phyloP scores from a whole-genome alignment of 2,797 vertebrate species.

The Xyrichtys novacula region DNA sequence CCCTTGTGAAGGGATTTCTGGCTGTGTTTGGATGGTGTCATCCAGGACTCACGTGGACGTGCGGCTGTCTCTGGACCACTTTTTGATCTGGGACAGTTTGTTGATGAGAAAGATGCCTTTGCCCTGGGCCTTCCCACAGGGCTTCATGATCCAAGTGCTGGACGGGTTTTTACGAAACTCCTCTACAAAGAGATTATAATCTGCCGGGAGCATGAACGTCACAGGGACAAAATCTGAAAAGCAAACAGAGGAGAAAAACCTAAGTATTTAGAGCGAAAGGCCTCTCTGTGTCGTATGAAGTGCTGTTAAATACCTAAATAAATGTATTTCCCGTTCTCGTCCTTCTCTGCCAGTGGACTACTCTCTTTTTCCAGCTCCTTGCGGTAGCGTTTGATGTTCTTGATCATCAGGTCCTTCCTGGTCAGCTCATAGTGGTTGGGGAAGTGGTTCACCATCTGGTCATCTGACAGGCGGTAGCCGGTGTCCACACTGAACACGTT shows the following conservation, averaged over 20 bases:
- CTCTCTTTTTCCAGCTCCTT: slow-evolving; percentile 96
- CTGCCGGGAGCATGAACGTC: slow-evolving; percentile 97
- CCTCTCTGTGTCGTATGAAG: not conserved
- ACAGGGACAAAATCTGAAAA: slow-evolving; percentile 95
- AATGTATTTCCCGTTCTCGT: slow-evolving; percentile 96
- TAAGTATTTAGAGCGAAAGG: not conserved
- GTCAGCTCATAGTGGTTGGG: slow-evolving; percentile 99
- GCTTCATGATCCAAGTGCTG: slow-evolving; percentile 99
- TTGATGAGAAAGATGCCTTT: slow-evolving; percentile 99
- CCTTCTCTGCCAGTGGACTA: slow-evolving; percentile 95
- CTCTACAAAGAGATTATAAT: slow-evolving; percentile 98
- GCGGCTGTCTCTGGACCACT: slow-evolving; percentile 98
- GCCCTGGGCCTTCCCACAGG: slow-evolving; percentile 98
- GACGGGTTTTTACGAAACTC: slow-evolving; percentile 97
- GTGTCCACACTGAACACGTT: slow-evolving; percentile 97
- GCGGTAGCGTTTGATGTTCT: slow-evolving; percentile 97
- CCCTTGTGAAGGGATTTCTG: not conserved
- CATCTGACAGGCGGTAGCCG: slow-evolving; percentile 96
- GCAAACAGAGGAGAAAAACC: not conserved
- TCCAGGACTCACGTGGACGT: slow-evolving; percentile 91
- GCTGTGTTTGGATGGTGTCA: not conserved
- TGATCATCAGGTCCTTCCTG: slow-evolving; percentile 98
- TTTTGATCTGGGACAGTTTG: slow-evolving; percentile 98
- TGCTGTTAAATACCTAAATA: slow-evolving; percentile 87
- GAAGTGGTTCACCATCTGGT: slow-evolving; percentile 98